Evolutionary conservation across 2,797 vertebrate genomes (phyloP).

Genomic region (Peromyscus nudipes): DNA sequence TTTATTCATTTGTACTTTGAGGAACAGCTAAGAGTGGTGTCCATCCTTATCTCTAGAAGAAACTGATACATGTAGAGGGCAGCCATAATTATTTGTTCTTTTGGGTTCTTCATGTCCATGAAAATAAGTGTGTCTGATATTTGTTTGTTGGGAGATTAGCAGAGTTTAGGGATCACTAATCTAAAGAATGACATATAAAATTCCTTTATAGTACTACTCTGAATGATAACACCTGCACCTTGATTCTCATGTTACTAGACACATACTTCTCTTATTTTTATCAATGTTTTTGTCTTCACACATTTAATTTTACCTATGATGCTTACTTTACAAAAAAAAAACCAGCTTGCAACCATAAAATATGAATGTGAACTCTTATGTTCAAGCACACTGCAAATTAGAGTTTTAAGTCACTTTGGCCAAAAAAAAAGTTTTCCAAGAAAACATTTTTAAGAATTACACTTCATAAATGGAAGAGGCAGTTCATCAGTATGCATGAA

Average conservation of each 20-base stretch:
- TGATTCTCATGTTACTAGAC: neutral
- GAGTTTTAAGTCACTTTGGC: constrained; percentile 33
- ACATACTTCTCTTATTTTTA: neutral
- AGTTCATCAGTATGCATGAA: neutral
- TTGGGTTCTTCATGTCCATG: neutral
- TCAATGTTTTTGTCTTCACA: neutral
- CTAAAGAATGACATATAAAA: constrained; percentile 8
- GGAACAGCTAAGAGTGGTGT: neutral
- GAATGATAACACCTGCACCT: neutral
- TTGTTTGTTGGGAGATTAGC: neutral
- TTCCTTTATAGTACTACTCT: neutral
- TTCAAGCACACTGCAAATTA: neutral
- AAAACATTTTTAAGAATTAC: neutral
- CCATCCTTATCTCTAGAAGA: neutral
- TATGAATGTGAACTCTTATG: neutral
- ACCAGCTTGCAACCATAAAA: neutral
- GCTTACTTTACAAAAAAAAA: neutral
- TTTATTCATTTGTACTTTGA: neutral
- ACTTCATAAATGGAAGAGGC: neutral
- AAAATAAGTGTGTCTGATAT: neutral
- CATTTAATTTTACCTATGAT: neutral
- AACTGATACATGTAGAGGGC: accelerated
- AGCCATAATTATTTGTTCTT: neutral
- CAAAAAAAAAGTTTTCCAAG: neutral
- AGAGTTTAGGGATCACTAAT: neutral